Evolutionary conservation across 2,888 invertebrate genomes (phyloP).

Genomic region (Alsophila aescularia): DNA sequence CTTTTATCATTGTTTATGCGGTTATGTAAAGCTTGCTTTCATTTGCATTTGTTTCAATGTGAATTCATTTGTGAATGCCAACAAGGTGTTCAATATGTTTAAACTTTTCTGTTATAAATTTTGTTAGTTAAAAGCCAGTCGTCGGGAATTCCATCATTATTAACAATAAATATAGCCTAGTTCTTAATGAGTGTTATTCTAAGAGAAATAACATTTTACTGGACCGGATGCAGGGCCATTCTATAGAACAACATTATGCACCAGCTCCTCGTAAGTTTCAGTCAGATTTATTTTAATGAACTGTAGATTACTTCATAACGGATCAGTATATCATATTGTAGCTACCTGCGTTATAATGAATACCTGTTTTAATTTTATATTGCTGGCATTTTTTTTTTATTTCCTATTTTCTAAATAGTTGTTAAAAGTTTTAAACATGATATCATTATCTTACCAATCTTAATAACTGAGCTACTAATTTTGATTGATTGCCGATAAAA

Average conservation of each 20-base stretch:
- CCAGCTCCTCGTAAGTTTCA: slow-evolving; percentile 8
- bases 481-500: too few species aligned
- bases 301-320: background rate
- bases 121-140: slow-evolving; percentile 14
- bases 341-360: background rate
- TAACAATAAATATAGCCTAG: background rate
- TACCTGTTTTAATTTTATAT: too few species aligned
- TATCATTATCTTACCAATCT: too few species aligned
- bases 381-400: too few species aligned
- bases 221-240: slow-evolving; percentile 2
- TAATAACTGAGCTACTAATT: too few species aligned
- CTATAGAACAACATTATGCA: slow-evolving; percentile 11
- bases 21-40: slow-evolving; percentile 8
- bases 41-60: slow-evolving; percentile 7
- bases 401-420: too few species aligned
- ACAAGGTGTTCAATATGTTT: slow-evolving; percentile 18
- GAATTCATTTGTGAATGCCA: slow-evolving; percentile 10
- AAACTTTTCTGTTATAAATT: slow-evolving; percentile 12
- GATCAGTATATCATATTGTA: background rate
- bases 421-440: too few species aligned
- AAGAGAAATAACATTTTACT: background rate
- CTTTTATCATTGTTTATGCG: slow-evolving; percentile 1
- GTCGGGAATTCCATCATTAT: background rate
- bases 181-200: slow-evolving; percentile 4
- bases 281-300: background rate